Conservation (phyloP, 2,797 vertebrate species). For the Remorina albescens region DNA sequence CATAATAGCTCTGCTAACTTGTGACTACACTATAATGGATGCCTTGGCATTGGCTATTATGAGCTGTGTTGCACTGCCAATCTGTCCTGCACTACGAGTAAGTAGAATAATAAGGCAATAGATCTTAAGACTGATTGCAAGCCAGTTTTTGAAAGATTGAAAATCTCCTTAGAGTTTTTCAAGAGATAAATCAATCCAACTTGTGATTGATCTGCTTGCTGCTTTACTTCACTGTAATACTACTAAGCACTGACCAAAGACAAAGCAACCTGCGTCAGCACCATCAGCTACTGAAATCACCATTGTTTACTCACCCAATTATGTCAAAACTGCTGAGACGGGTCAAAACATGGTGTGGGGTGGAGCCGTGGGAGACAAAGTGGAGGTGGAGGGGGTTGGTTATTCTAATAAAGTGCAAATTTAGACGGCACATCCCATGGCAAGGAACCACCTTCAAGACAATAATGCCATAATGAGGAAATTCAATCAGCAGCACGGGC, state of each 20-base stretch:
- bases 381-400: constrained; percentile 35
- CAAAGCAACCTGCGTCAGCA: constrained; percentile 44
- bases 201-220: not conserved
- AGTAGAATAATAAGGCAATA: constrained; percentile 1
- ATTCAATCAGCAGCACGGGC: constrained; percentile 66
- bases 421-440: constrained; percentile 51
- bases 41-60: constrained; percentile 26
- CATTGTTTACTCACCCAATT: constrained; percentile 61
- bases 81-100: constrained; percentile 15
- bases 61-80: constrained; percentile 11
- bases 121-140: constrained; percentile 16
- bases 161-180: constrained; percentile 17
- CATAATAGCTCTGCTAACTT: constrained; percentile 50
- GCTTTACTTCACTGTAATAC: constrained; percentile 1
- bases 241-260: constrained; percentile 9
- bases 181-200: constrained; percentile 23
- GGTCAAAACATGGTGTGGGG: constrained; percentile 37
- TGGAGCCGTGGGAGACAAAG: constrained; percentile 36
- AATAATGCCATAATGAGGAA: constrained; percentile 72
- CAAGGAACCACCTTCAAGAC: constrained; percentile 61
- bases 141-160: constrained; percentile 14
- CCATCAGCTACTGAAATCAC: constrained; percentile 36
- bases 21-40: constrained; percentile 43
- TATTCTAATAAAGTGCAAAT: constrained; percentile 61
- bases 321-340: constrained; percentile 63